A percentile compares a stretch with the other conserved stretches of the same genome.
Evolutionary conservation across 2,113 vertebrate species (phyloP).

Genomic region (Jacana jacana): DNA sequence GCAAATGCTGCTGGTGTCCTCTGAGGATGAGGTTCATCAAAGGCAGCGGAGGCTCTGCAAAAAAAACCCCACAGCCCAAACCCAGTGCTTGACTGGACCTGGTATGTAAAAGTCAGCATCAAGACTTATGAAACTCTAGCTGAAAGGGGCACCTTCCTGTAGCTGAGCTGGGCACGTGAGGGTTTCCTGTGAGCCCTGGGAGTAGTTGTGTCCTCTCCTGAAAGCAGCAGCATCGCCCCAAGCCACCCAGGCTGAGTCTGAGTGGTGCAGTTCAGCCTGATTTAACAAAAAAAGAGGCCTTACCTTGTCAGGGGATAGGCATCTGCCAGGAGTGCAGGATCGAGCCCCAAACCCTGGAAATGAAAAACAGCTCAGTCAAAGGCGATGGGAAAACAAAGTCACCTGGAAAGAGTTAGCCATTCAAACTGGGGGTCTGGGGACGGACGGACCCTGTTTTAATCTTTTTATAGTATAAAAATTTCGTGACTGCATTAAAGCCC

Average conservation of each 20-base stretch:
- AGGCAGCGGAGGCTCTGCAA: background rate
- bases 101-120: rapidly evolving
- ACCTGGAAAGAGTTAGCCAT: constrained; percentile 33
- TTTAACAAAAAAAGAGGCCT: background rate
- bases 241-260: background rate
- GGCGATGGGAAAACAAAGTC: background rate
- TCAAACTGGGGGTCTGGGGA: background rate
- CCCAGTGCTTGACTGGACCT: background rate
- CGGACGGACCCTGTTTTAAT: background rate
- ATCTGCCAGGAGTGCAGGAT: background rate
- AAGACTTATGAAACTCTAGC: background rate
- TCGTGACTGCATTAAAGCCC: constrained; percentile 24
- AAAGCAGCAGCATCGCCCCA: background rate
- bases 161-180: rapidly evolving
- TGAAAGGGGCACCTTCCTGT: background rate
- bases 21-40: background rate
- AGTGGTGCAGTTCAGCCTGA: background rate
- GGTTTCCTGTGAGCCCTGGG: background rate
- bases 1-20: background rate
- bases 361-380: background rate
- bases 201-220: background rate
- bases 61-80: background rate
- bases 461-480: constrained; percentile 34
- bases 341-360: background rate
- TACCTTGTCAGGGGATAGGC: background rate